Percentiles rank a stretch among this genome's conserved stretches.
These are phyloP conservation scores for Leuciscus idus DNA, from an alignment of 2,113 vertebrate species.

Conservation along the genomic window DNA sequence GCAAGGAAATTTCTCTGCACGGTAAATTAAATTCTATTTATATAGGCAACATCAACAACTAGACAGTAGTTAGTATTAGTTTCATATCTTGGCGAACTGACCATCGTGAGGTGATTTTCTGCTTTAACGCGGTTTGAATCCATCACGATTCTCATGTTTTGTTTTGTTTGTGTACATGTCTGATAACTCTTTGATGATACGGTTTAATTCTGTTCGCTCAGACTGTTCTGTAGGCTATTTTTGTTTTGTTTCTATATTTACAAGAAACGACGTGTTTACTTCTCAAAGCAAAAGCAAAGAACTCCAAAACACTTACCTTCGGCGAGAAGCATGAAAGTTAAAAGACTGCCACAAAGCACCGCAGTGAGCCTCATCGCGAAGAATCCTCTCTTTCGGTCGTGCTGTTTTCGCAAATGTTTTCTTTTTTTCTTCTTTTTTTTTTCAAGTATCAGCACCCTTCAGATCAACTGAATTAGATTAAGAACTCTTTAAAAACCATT, in stretches of 20 bases:
- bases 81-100: not conserved
- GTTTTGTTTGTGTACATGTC: slow-evolving; percentile 7
- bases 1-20: no score
- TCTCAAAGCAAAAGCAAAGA: not conserved
- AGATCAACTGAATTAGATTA: not conserved
- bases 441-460: not conserved
- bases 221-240: not conserved
- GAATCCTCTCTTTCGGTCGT: not conserved
- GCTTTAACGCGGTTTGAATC: not conserved
- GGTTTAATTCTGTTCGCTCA: not conserved
- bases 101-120: no score
- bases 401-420: slow-evolving; percentile 6
- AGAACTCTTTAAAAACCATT: slow-evolving; percentile 26
- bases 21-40: not conserved
- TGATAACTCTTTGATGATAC: not conserved
- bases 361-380: slow-evolving; percentile 28
- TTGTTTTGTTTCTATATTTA: not conserved
- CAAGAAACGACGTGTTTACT: not conserved
- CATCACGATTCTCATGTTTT: not conserved
- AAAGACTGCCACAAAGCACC: slow-evolving; percentile 33
- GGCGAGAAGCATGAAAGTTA: slow-evolving; percentile 35
- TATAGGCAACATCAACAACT: not conserved
- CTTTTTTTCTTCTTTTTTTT: not conserved
- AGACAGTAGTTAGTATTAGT: not conserved
- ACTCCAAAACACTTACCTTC: slow-evolving; percentile 22